Evolutionary conservation across 2,797 vertebrate species (phyloP), one percentile per base, ranked within the genome.

Genomic region (Lates japonicus): DNA sequence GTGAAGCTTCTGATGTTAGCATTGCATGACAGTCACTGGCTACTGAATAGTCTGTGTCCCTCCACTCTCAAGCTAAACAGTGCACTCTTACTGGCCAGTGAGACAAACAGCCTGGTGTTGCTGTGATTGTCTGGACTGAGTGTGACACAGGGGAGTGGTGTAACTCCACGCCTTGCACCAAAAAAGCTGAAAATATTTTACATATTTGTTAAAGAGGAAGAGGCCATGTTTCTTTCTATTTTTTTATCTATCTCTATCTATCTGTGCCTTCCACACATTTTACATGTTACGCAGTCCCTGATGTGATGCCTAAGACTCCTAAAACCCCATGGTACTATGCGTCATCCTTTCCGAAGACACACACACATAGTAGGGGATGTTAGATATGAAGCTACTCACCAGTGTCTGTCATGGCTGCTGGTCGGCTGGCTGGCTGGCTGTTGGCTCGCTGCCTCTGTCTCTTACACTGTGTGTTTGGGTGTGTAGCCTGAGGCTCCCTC

Each of bases 331-430:
- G 39, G 8, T 63, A 16, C 41, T 39, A 25, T 25, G 58, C n/a
- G 20, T 74, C 71, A 69, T 65, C n/a, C n/a, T n/a, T n/a, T n/a
- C n/a, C n/a, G n/a, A n/a, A n/a, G n/a, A n/a, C n/a, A 37, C 82
- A 69, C 57, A 61, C 22, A 74, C 42, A 70, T 37, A 4, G 41
- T 29, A 11, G 22, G 13, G 13, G 20, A 65, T 60, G 71, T 44
- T 29, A 44, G 58, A 86, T 78, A 67, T 78, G 68, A 33, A 75
- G 82, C 79, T 89, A 94, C 95, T 95, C 85, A 96, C 95, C 95
- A 69, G 90, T 77, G 76, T 95, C 93, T 89, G 94, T 88, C 95
- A 96, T 96, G 92, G 90, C 90, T 90, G 89, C 89, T 76, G 70
- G 17, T 90, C 61, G 63, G 63, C 79, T 74, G 78, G 51, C 66